phyloP scores from a whole-genome alignment of 92 coral and sea anemone genomes.

The Bergia puertoricense region DNA sequence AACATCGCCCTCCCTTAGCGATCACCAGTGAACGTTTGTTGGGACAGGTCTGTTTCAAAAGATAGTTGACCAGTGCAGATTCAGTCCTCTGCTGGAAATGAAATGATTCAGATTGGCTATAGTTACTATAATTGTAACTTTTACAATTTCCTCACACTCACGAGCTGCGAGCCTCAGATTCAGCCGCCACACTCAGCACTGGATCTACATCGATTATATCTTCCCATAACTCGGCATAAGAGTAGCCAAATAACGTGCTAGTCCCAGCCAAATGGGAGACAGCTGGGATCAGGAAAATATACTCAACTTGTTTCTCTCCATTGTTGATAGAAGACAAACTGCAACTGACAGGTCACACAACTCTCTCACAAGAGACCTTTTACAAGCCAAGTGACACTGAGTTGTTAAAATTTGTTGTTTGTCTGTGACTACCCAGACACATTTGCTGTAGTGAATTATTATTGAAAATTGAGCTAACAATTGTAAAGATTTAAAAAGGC shows the following conservation, averaged over 20 bases:
- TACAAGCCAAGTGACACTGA: constrained; percentile 26
- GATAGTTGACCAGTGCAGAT: neutral
- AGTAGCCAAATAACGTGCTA: no score
- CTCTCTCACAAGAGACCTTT: neutral
- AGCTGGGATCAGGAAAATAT: constrained; percentile 29
- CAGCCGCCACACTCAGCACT: neutral
- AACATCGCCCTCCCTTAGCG: neutral
- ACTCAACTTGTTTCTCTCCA: constrained; percentile 23
- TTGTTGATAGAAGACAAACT: constrained; percentile 28
- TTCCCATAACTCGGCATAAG: neutral
- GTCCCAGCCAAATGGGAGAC: neutral
- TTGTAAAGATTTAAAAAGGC: neutral
- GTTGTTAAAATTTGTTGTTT: neutral
- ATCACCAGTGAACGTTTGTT: neutral
- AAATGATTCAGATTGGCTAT: neutral
- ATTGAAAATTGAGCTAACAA: neutral
- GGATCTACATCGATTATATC: neutral
- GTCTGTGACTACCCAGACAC: neutral
- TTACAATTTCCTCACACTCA: neutral
- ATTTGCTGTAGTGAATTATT: neutral
- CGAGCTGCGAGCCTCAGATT: neutral
- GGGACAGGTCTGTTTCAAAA: neutral
- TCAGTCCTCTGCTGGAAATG: neutral
- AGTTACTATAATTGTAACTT: neutral
- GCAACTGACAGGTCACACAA: constrained; percentile 20